A percentile compares a stretch with the other conserved stretches of the same genome.
These are phyloP conservation scores for Gobiocypris rarus DNA, from an alignment of 2,113 vertebrate genomes.

Conservation along the genomic window DNA sequence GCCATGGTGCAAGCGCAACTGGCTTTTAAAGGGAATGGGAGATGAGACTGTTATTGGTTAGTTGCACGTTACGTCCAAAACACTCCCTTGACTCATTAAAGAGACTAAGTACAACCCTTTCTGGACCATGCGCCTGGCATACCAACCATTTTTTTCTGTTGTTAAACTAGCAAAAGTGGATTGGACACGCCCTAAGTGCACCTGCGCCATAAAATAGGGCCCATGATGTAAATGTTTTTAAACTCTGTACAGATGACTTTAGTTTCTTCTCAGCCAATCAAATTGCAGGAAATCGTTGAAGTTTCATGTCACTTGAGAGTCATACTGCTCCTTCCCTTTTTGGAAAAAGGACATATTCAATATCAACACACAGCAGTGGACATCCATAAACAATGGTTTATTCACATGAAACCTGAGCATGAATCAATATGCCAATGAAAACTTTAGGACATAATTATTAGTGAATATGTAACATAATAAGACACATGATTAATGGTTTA, in stretches of 20 bases:
- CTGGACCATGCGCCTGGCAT: no score
- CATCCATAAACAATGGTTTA: background rate
- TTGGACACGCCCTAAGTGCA: no score
- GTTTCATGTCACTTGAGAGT: background rate
- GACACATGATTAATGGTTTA: background rate
- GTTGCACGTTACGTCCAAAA: no score
- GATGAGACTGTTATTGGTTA: no score
- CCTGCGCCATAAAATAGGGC: no score
- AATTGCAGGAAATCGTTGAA: background rate
- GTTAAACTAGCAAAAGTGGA: no score
- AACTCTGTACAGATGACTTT: background rate
- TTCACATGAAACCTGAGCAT: background rate
- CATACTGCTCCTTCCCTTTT: background rate
- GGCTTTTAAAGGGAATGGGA: no score
- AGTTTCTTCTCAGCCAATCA: slow-evolving; percentile 2
- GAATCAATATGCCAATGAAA: slow-evolving; percentile 15
- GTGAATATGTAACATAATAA: slow-evolving; percentile 23
- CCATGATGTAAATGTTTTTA: background rate
- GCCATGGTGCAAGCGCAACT: no score
- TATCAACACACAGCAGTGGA: background rate
- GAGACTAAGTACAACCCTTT: no score
- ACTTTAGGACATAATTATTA: background rate
- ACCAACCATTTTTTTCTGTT: no score
- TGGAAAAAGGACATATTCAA: background rate
- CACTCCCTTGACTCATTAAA: no score